Conservation (phyloP, 2,888 invertebrate genomes). For the Pteria penguin region DNA sequence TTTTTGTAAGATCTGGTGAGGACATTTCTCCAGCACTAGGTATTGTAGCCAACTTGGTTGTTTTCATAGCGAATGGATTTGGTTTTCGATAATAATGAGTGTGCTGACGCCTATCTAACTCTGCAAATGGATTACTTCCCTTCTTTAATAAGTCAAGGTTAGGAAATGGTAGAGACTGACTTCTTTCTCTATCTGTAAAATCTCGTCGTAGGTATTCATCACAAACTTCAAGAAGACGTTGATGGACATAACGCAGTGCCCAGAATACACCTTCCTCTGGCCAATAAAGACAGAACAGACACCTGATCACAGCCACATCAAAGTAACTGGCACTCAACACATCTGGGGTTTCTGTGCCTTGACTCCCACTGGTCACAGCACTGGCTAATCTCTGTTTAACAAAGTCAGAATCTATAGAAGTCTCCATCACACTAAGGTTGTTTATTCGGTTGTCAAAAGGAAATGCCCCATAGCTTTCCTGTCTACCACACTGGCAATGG, state of each 20-base stretch:
- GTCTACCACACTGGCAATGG: slow-evolving; percentile 69
- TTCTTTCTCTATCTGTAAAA: slow-evolving; percentile 89
- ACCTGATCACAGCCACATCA: slow-evolving; percentile 96
- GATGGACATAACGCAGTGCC: slow-evolving; percentile 86
- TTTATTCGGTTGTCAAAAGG: slow-evolving; percentile 61
- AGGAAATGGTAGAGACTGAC: slow-evolving; percentile 90
- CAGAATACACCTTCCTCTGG: slow-evolving; percentile 98
- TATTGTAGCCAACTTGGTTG: slow-evolving; percentile 56
- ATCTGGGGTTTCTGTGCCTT: slow-evolving; percentile 66
- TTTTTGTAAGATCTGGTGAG: slow-evolving; percentile 32
- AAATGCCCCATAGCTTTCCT: slow-evolving; percentile 68
- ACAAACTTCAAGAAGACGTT: slow-evolving; percentile 89
- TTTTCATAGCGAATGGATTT: not conserved
- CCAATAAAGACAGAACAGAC: slow-evolving; percentile 98
- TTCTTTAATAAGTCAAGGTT: slow-evolving; percentile 61
- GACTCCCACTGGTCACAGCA: slow-evolving; percentile 71
- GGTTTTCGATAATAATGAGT: not conserved
- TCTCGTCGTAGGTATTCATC: slow-evolving; percentile 89
- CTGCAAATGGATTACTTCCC: slow-evolving; percentile 47
- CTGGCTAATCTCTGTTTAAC: slow-evolving; percentile 83
- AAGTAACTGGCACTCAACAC: slow-evolving; percentile 90
- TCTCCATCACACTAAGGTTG: slow-evolving; percentile 81
- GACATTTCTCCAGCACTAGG: slow-evolving; percentile 54
- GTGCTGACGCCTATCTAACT: slow-evolving; percentile 32
- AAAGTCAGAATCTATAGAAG: slow-evolving; percentile 86